Percentiles rank a stretch among this genome's conserved stretches.
These are phyloP conservation scores for Mesochorus sp. DNA, from an alignment of 2,888 invertebrate species.

Conservation along the genomic window DNA sequence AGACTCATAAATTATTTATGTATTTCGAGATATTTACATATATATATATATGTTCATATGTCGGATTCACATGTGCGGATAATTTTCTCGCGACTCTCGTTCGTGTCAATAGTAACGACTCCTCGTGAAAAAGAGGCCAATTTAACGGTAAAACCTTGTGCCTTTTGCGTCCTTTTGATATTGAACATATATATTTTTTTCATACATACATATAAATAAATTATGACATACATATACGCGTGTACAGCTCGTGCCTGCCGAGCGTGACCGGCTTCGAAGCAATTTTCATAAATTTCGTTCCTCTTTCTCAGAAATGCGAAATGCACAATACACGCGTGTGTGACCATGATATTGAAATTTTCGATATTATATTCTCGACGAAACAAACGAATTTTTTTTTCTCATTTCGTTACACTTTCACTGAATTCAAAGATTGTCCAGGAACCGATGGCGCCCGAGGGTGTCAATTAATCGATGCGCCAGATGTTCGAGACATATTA, in stretches of 20 bases:
- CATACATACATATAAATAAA: neutral
- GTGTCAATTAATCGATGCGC: no score
- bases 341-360: conserved; percentile 30
- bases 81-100: conserved; percentile 18
- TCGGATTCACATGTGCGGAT: neutral
- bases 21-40: conserved; percentile 12
- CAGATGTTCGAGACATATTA: neutral
- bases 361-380: neutral
- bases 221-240: neutral
- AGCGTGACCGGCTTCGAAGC: conserved; percentile 21
- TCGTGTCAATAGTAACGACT: conserved; percentile 23
- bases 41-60: conserved; percentile 9
- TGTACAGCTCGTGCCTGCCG: conserved; percentile 13
- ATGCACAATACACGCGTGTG: neutral
- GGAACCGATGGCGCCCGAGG: neutral
- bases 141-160: neutral
- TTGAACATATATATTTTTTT: no score
- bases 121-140: conserved; percentile 4
- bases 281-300: conserved; percentile 44
- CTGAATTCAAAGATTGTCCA: neutral
- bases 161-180: neutral
- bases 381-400: conserved; percentile 18
- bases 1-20: conserved; percentile 51
- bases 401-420: conserved; percentile 10
- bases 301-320: conserved; percentile 16